These are phyloP conservation scores for Coptotermes formosanus DNA, from an alignment of 1,140 invertebrate species.

Conservation along the genomic window DNA sequence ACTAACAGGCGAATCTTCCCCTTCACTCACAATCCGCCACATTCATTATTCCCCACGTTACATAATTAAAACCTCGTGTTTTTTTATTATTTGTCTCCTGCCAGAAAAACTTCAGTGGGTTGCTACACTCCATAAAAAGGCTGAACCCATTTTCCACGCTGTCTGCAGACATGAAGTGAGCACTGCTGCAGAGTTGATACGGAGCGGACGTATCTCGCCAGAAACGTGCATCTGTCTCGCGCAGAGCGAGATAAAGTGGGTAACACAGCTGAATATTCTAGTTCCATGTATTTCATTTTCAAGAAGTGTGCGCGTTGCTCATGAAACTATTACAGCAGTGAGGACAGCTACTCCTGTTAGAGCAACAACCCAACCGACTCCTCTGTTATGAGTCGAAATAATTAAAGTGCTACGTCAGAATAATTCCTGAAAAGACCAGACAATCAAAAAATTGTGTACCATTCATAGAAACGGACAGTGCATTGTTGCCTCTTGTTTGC, in stretches of 20 bases:
- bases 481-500: too few species aligned
- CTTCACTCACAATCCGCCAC: not conserved
- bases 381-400: too few species aligned
- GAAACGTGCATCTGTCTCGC: not conserved
- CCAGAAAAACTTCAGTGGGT: not conserved
- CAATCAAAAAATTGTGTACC: too few species aligned
- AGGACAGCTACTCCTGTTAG: too few species aligned
- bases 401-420: too few species aligned
- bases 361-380: too few species aligned
- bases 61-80: not conserved
- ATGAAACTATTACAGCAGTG: too few species aligned
- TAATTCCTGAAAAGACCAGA: too few species aligned
- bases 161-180: not conserved
- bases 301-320: not conserved
- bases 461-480: too few species aligned
- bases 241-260: not conserved
- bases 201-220: not conserved
- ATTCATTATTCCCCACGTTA: not conserved
- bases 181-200: not conserved
- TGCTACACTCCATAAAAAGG: not conserved
- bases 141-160: not conserved
- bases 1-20: not conserved
- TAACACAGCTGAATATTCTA: not conserved
- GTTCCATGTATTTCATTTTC: not conserved
- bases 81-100: not conserved